Conservation (phyloP, 2,113 vertebrate species). For the Hassar affinis region DNA sequence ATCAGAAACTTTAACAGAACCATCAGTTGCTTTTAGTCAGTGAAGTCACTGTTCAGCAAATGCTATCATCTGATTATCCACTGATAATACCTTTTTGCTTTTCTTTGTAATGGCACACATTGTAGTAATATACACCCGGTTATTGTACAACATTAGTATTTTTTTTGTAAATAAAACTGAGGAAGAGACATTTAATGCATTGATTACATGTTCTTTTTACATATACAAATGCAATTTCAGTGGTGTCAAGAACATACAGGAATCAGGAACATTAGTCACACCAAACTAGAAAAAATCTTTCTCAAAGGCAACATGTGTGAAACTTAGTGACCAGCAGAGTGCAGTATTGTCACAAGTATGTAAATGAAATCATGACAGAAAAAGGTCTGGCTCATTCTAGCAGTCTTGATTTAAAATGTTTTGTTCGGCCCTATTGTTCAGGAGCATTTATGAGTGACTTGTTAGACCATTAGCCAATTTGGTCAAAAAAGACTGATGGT, state of each 20-base stretch:
- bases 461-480: not conserved
- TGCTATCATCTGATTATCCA: not conserved
- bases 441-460: not conserved
- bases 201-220: not conserved
- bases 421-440: not conserved
- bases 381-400: not conserved
- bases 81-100: not conserved
- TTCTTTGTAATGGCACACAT: not conserved
- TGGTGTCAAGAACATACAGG: not conserved
- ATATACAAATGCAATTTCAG: not conserved
- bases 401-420: not conserved
- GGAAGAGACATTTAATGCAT: not conserved
- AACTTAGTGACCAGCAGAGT: constrained; percentile 27
- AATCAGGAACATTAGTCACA: not conserved
- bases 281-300: not conserved
- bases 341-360: constrained; percentile 21
- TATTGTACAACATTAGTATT: not conserved
- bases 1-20: not conserved
- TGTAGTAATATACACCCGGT: not conserved
- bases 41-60: not conserved
- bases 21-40: not conserved
- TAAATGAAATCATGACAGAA: not conserved
- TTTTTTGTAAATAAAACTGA: not conserved
- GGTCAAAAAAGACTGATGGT: not conserved
- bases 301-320: not conserved